Conservation (phyloP, 2,888 invertebrate genomes). For the Zaprionus bogoriensis region DNA sequence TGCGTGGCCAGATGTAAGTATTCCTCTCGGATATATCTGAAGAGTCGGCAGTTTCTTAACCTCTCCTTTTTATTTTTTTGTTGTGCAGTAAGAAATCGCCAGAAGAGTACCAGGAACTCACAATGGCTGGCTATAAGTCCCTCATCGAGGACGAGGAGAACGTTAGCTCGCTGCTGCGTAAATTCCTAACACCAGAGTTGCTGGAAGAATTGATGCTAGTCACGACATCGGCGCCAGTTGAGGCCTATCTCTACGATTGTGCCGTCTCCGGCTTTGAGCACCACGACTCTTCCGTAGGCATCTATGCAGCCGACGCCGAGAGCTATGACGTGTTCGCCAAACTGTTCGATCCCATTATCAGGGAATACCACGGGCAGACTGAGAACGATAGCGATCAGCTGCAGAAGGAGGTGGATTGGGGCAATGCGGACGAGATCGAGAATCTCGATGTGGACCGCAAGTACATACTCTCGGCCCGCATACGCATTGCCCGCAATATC, state of each 20-base stretch:
- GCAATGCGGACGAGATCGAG: slow-evolving; percentile 85
- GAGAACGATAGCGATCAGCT: slow-evolving; percentile 83
- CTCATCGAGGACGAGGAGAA: slow-evolving; percentile 84
- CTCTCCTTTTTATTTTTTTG: neutral
- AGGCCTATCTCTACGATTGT: slow-evolving; percentile 86
- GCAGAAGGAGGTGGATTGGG: slow-evolving; percentile 86
- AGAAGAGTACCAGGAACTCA: slow-evolving; percentile 82
- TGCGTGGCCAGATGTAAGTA: slow-evolving; percentile 80
- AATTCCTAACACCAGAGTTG: slow-evolving; percentile 85
- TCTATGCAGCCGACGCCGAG: slow-evolving; percentile 88
- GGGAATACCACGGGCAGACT: slow-evolving; percentile 85
- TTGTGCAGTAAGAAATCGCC: slow-evolving; percentile 77
- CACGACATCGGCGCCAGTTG: slow-evolving; percentile 84
- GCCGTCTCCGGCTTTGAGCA: slow-evolving; percentile 87
- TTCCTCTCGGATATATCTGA: no score
- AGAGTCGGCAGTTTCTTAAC: neutral
- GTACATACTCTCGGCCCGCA: slow-evolving; percentile 86
- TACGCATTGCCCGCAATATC: slow-evolving; percentile 86
- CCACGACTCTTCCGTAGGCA: slow-evolving; percentile 86
- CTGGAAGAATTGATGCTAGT: slow-evolving; percentile 84
- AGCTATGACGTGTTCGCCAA: slow-evolving; percentile 86
- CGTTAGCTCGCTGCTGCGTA: slow-evolving; percentile 85
- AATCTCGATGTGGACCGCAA: slow-evolving; percentile 86
- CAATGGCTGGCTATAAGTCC: slow-evolving; percentile 84
- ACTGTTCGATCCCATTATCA: slow-evolving; percentile 88